These are phyloP conservation scores for Zaprionus tsacasi DNA, from an alignment of 1,140 invertebrate genomes.

Conservation along the genomic window DNA sequence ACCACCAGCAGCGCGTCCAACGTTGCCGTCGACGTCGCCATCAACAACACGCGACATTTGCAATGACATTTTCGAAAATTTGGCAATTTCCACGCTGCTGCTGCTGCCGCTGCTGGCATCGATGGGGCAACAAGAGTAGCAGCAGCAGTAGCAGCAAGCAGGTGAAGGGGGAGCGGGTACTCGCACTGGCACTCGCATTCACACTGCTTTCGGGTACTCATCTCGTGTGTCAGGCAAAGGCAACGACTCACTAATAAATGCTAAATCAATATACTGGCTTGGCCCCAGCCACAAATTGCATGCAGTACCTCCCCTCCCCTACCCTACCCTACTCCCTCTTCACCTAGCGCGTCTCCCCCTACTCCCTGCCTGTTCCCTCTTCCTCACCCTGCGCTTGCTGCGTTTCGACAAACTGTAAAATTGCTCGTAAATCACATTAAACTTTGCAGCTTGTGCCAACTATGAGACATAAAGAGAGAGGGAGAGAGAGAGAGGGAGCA, in stretches of 20 bases:
- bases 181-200: background rate
- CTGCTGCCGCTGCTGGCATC: conserved; percentile 33
- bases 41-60: conserved; percentile 60
- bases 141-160: conserved; percentile 5
- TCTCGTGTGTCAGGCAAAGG: background rate
- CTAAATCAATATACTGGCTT: conserved; percentile 29
- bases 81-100: conserved; percentile 50
- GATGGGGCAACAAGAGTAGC: conserved; percentile 25
- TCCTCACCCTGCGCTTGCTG: no score
- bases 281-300: conserved; percentile 51
- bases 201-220: background rate
- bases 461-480: background rate
- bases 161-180: background rate
- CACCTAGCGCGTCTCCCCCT: background rate
- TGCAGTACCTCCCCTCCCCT: no score
- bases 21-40: background rate
- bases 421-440: conserved; percentile 7
- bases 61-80: conserved; percentile 72
- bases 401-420: background rate
- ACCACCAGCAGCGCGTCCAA: background rate
- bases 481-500: no score
- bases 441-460: conserved; percentile 4
- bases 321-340: no score
- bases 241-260: conserved; percentile 18
- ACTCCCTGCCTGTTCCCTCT: background rate